These are phyloP conservation scores for Oncorhynchus tshawytscha DNA, from an alignment of 2,113 vertebrate species.

Conservation along the genomic window DNA sequence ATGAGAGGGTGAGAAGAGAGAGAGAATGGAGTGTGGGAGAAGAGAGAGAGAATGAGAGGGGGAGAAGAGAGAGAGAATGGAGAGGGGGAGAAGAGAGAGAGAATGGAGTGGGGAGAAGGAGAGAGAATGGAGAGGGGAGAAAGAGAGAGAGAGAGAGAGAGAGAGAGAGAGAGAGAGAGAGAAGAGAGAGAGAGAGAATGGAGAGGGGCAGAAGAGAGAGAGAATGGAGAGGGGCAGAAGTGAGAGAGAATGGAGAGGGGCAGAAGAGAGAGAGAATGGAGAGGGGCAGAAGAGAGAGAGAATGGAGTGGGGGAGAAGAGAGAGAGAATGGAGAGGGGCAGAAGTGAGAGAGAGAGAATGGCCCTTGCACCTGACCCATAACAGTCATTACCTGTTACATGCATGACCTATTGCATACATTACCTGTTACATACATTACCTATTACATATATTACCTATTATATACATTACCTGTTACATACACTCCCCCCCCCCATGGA, in stretches of 20 bases:
- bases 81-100: too few relatives aligned
- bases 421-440: too few relatives aligned
- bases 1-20: too few relatives aligned
- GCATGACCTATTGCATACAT: too few relatives aligned
- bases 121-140: background rate
- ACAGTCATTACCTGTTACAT: conserved; percentile 91
- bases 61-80: too few relatives aligned
- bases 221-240: conserved; percentile 44
- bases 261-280: background rate
- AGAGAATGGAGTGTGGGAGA: too few relatives aligned
- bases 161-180: conserved; percentile 46
- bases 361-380: conserved; percentile 99
- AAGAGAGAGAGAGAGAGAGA: background rate
- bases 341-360: conserved; percentile 79
- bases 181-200: conserved; percentile 50
- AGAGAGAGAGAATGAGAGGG: too few relatives aligned
- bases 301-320: conserved; percentile 30
- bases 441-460: too few relatives aligned
- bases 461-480: too few relatives aligned
- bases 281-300: background rate
- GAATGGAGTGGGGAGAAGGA: conserved; percentile 17
- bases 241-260: conserved; percentile 29
- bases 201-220: conserved; percentile 43
- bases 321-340: conserved; percentile 25
- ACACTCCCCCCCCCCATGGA: conserved; percentile 96